A percentile compares a stretch with the other conserved stretches of the same genome.
phyloP scores from a whole-genome alignment of 2,888 invertebrate genomes.

The Torymus texanus region DNA sequence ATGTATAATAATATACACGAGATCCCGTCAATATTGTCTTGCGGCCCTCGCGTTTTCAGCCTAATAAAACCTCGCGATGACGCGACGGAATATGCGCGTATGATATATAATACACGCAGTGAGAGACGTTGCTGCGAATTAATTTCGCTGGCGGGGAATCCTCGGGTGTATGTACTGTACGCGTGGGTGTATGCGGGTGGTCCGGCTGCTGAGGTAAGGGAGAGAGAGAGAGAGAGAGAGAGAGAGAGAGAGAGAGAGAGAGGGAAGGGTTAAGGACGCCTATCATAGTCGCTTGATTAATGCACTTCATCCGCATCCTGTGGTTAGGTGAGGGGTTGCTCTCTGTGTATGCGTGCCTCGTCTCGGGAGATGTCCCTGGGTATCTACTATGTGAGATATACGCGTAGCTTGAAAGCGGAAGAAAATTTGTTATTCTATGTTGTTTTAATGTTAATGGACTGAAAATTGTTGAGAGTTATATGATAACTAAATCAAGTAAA shows the following conservation, averaged over 20 bases:
- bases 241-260: no score
- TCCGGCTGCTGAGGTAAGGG: conserved; percentile 9
- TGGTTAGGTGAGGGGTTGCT: no score
- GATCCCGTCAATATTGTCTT: conserved; percentile 52
- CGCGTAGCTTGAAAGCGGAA: no score
- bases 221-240: no score
- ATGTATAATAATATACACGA: neutral
- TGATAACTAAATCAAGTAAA: no score
- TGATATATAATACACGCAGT: no score
- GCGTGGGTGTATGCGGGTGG: neutral
- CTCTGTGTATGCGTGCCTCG: conserved; percentile 10
- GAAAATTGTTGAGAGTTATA: no score
- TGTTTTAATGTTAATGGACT: no score
- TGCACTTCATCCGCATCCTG: conserved; percentile 64
- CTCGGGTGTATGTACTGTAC: neutral
- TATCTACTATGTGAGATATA: no score
- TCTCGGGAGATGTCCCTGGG: conserved; percentile 9
- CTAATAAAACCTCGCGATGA: conserved; percentile 42
- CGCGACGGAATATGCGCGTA: conserved; percentile 12
- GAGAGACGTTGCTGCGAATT: conserved; percentile 28
- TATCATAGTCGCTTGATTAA: conserved; percentile 67
- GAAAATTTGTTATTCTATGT: no score
- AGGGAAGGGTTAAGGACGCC: conserved; percentile 68
- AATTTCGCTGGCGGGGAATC: conserved; percentile 27
- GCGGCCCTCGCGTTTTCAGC: neutral